Evolutionary conservation across 2,113 vertebrate species (phyloP), one percentile per base, ranked within the genome.

Genomic region (Rhinopomastus cyanomelas): DNA sequence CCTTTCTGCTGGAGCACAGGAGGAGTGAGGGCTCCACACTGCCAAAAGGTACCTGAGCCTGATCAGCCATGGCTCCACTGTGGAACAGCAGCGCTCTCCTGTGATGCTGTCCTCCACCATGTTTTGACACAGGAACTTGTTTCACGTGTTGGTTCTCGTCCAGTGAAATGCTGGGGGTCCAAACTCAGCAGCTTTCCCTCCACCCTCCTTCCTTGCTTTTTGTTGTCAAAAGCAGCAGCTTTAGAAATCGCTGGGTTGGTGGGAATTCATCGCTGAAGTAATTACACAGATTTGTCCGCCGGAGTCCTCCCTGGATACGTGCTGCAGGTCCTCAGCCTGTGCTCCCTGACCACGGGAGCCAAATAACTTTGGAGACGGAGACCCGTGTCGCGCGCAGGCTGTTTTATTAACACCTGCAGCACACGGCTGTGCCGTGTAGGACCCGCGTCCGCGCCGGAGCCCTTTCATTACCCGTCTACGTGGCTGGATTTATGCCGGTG

Each of bases 381-480:
- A 88, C 67, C 78, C 22, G 59, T 61, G 87, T 89, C 85, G 5
- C 88, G 78, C 82, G 67, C 37, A 59, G 60, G 85, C 83, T 68
- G 72, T 84, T 90, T 93, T 94, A 91, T 91, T 91, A 93, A 81
- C 82, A 91, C 67, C 80, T 85, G 85, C 88, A 72, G 88, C 72
- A 42, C 79, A 60, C 66, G 37, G 30, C 66, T 94, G 89, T 89
- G 51, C 87, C 66, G 46, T 71, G 69, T 74, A 66, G 82, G 89
- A 92, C 84, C 71, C 0, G 9, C 66, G 34, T 67, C 83, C 69
- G 53, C 1, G 17, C 74, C 62, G n/a, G 32, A 80, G 87, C 83
- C 72, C 93, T 94, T 92, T 87, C 72, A 66, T 90, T 93, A 85
- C 86, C 75, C 79, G 91, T 73, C 68, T 87, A 26, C 8, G 0